phyloP scores from a whole-genome alignment of 2,888 invertebrate genomes.

The Apeira syringaria region DNA sequence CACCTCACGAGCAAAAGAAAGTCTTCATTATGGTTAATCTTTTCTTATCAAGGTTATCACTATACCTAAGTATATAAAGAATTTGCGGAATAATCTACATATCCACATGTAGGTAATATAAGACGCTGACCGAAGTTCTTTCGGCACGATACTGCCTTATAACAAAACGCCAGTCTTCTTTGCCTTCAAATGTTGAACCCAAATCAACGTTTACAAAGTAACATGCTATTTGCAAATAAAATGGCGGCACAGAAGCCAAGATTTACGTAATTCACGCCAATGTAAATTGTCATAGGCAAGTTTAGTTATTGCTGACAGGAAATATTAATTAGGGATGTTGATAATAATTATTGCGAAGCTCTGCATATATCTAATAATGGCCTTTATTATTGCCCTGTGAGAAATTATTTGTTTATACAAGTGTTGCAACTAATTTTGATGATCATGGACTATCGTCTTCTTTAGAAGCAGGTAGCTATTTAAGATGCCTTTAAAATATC shows the following conservation, averaged over 20 bases:
- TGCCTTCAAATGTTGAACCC: not conserved
- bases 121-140: no score
- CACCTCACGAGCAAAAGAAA: no score
- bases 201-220: constrained; percentile 13
- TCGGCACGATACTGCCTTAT: no score
- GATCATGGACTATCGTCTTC: not conserved
- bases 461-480: no score
- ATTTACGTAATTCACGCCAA: constrained; percentile 14
- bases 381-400: constrained; percentile 20
- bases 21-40: no score
- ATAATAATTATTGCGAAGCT: constrained; percentile 18
- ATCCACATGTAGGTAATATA: no score
- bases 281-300: constrained; percentile 19
- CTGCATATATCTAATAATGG: constrained; percentile 30
- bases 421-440: not conserved
- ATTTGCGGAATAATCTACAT: no score
- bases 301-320: constrained; percentile 21
- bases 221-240: constrained; percentile 19
- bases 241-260: constrained; percentile 12
- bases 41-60: no score
- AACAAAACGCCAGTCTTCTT: no score
- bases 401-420: not conserved
- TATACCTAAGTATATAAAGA: no score
- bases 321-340: constrained; percentile 22
- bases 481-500: no score